Percentiles rank a stretch among this genome's conserved stretches.
phyloP scores from a whole-genome alignment of 2,888 invertebrate genomes.

The Oscheius onirici region DNA sequence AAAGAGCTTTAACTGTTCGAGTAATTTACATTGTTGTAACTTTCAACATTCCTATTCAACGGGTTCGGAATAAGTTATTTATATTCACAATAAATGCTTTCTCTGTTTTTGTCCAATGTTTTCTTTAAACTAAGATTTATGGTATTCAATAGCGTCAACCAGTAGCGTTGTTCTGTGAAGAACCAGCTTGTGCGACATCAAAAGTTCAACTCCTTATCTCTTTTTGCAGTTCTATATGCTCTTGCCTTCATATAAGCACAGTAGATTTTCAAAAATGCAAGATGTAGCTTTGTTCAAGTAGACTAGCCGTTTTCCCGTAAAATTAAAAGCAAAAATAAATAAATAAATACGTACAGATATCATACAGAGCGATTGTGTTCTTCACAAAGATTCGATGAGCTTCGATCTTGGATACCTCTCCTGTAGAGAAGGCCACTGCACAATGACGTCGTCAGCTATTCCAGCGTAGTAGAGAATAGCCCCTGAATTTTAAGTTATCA shows the following conservation, averaged over 20 bases:
- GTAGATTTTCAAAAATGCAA: too few relatives aligned
- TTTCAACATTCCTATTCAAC: constrained; percentile 17
- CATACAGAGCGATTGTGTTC: neutral
- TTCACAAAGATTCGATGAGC: constrained; percentile 33
- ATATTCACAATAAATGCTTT: too few relatives aligned
- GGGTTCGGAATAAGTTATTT: constrained; percentile 16
- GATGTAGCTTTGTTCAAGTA: too few relatives aligned
- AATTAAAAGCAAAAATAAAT: constrained; percentile 18
- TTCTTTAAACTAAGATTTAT: too few relatives aligned
- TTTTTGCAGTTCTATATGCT: too few relatives aligned
- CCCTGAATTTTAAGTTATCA: constrained; percentile 16
- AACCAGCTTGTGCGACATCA: too few relatives aligned
- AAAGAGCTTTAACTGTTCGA: constrained; percentile 4
- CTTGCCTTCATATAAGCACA: too few relatives aligned
- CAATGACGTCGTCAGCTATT: constrained; percentile 85
- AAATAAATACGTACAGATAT: constrained; percentile 2
- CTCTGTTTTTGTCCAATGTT: too few relatives aligned
- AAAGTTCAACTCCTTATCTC: too few relatives aligned
- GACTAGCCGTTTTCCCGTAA: neutral
- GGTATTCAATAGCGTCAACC: too few relatives aligned
- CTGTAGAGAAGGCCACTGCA: constrained; percentile 88
- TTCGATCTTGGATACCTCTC: constrained; percentile 77
- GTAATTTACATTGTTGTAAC: neutral
- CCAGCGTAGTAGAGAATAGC: constrained; percentile 81
- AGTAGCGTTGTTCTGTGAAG: too few relatives aligned